Base-by-base conservation (phyloP, 1,140 invertebrate species). In the Mesaphorura yosii region DNA sequence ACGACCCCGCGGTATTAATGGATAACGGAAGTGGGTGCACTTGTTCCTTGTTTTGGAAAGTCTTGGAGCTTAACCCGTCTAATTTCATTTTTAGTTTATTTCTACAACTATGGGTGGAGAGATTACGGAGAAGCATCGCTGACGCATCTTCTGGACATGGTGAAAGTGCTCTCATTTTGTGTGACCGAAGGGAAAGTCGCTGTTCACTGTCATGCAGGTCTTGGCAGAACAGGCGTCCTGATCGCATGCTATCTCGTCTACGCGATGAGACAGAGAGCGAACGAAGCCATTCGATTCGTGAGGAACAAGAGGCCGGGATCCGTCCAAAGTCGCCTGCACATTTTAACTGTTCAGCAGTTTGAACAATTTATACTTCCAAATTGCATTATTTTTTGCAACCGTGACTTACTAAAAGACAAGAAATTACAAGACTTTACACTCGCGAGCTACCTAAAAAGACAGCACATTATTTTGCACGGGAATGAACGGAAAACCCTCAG, bases 191-290 rank as follows among this genome's bases (percentile, higher is more conserved):
- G 88, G 39, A 80, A 86, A 70, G 82, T 88, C 2, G 87, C 86
- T 3, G 78, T 92, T 55, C 88, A 92, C 65, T 92, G 88, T 70
- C 88, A 92, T 72, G 88, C 88, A 64, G 82, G 83, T 60, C 68
- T 86, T 41, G 88, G 87, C 2, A 73, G 88, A 62, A 91, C 87
- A 3, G 88, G 88, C 2, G 83, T 91, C 3, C 70, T 91, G 15
- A 88, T 91, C 57, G 83, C 86, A 1, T 88, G 84, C 69, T 90
- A 86, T 70, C 73, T 92, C 12, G 80, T 91, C 14, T 89, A 84
- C 68, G 79, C 78, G 26, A 75, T 85, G 58, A 72, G 86, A 58
- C 78, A 88, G 22, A 70, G 76, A 31, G 82, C 85, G 1, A 82
- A 83, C 64, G 83, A 87, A 56, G 85, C 85, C 1, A 86, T 91